Conservation (phyloP, 2,797 vertebrate genomes). For the Taenioides sp. region DNA sequence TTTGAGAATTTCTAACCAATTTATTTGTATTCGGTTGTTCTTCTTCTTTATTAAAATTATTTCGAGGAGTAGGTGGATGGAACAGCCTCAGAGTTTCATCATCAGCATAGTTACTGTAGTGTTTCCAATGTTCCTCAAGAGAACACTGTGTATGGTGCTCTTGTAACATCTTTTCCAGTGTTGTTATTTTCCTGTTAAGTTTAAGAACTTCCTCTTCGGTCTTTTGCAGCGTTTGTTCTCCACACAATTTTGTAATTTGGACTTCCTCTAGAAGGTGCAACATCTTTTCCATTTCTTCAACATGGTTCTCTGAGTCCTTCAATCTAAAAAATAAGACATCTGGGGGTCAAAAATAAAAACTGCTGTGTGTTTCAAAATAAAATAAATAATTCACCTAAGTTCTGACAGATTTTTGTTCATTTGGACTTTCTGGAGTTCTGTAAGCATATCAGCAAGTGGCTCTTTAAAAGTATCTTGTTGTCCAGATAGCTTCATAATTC, state of each 20-base stretch:
- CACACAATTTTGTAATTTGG: constrained; percentile 71
- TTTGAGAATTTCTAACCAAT: constrained; percentile 70
- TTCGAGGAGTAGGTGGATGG: constrained; percentile 54
- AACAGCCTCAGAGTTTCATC: constrained; percentile 21
- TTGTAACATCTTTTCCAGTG: constrained; percentile 66
- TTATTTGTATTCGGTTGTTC: constrained; percentile 64
- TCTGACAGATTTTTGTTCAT: constrained; percentile 76
- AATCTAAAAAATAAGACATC: constrained; percentile 62
- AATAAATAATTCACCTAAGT: constrained; percentile 71
- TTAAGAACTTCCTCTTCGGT: constrained; percentile 63
- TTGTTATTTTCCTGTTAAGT: constrained; percentile 71
- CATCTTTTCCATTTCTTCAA: constrained; percentile 74
- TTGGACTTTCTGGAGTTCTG: constrained; percentile 73
- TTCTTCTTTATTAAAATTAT: constrained; percentile 36
- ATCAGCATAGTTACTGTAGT: constrained; percentile 38
- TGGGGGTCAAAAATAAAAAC: constrained; percentile 19
- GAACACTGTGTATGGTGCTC: constrained; percentile 60
- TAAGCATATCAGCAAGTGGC: constrained; percentile 72
- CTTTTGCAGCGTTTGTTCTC: constrained; percentile 76
- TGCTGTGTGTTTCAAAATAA: not conserved
- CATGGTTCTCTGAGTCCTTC: constrained; percentile 73
- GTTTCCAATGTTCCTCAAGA: constrained; percentile 57
- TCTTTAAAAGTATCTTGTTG: constrained; percentile 67
- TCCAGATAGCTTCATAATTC: constrained; percentile 57
- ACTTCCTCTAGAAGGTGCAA: constrained; percentile 78